Evolutionary conservation across 2,113 vertebrate species (phyloP).

Genomic region (Vulpes vulpes): DNA sequence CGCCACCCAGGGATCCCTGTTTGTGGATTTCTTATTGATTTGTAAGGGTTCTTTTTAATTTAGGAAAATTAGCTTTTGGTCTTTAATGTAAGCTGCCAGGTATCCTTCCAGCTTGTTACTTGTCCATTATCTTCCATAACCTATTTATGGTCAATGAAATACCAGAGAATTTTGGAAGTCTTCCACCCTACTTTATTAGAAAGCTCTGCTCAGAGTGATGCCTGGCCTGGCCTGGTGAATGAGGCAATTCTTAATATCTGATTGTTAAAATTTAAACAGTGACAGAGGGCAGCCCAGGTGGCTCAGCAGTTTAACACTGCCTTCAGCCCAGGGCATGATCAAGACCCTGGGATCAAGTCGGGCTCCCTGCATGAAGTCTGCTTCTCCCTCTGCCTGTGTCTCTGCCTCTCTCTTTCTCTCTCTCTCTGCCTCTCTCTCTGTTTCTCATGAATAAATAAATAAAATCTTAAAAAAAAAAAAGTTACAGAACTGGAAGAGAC

Average conservation of each 20-base stretch:
- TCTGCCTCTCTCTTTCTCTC: too few species aligned
- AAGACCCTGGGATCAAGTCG: too few species aligned
- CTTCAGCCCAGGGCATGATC: too few species aligned
- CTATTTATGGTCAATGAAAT: constrained; percentile 22
- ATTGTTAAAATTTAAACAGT: constrained; percentile 29
- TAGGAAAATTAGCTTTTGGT: background rate
- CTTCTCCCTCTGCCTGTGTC: too few species aligned
- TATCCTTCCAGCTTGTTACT: constrained; percentile 1
- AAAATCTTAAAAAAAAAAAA: too few species aligned
- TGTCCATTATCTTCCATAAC: background rate
- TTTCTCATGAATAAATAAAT: too few species aligned
- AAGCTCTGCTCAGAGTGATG: background rate
- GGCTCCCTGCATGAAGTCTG: background rate
- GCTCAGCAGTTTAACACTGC: too few species aligned
- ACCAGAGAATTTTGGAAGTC: background rate
- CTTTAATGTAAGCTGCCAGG: constrained; percentile 6
- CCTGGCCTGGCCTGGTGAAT: background rate
- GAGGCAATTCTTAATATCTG: constrained; percentile 13
- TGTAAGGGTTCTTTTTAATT: constrained; percentile 11
- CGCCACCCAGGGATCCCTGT: background rate
- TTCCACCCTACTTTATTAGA: background rate
- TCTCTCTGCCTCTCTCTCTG: too few species aligned
- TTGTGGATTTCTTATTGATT: constrained; percentile 15
- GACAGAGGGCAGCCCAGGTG: too few species aligned
- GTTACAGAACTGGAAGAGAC: background rate